Evolutionary conservation across 2,888 invertebrate species (phyloP).

Genomic region (Caenorhabditis virilis): DNA sequence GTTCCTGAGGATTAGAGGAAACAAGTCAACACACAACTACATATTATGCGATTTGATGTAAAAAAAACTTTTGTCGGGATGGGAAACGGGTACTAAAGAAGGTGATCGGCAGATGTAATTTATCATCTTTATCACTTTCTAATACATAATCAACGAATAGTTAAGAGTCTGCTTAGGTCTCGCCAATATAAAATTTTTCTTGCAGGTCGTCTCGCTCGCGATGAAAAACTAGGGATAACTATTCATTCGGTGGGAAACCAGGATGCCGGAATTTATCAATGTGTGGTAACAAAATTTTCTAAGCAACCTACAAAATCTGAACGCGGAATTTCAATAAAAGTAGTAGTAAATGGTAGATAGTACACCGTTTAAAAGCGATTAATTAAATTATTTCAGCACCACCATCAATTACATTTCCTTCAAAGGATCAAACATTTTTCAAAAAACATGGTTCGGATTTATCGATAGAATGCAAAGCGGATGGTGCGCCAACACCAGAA

Average conservation of each 20-base stretch:
- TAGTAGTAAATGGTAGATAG: slow-evolving; percentile 56
- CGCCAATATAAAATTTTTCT: too few species aligned
- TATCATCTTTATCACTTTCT: too few species aligned
- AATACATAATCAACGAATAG: too few species aligned
- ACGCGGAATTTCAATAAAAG: slow-evolving; percentile 47
- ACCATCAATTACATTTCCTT: slow-evolving; percentile 38
- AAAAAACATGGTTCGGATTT: slow-evolving; percentile 25
- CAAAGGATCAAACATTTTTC: slow-evolving; percentile 22
- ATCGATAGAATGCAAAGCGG: slow-evolving; percentile 50
- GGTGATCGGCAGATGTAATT: too few species aligned
- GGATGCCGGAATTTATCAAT: slow-evolving; percentile 62
- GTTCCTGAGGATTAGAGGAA: too few species aligned
- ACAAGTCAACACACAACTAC: too few species aligned
- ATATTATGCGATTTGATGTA: too few species aligned
- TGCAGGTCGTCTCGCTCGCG: slow-evolving; percentile 63
- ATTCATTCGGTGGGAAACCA: slow-evolving; percentile 53
- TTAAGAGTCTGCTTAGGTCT: too few species aligned
- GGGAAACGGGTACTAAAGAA: too few species aligned
- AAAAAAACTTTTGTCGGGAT: too few species aligned
- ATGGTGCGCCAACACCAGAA: slow-evolving; percentile 57
- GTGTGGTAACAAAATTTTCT: slow-evolving; percentile 56
- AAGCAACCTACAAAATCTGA: slow-evolving; percentile 48
- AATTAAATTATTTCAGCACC: slow-evolving; percentile 29
- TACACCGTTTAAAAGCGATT: neutral
- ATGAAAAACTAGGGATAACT: slow-evolving; percentile 57